Conservation (phyloP, 2,113 vertebrate genomes). For the Ariopsis seemanni region DNA sequence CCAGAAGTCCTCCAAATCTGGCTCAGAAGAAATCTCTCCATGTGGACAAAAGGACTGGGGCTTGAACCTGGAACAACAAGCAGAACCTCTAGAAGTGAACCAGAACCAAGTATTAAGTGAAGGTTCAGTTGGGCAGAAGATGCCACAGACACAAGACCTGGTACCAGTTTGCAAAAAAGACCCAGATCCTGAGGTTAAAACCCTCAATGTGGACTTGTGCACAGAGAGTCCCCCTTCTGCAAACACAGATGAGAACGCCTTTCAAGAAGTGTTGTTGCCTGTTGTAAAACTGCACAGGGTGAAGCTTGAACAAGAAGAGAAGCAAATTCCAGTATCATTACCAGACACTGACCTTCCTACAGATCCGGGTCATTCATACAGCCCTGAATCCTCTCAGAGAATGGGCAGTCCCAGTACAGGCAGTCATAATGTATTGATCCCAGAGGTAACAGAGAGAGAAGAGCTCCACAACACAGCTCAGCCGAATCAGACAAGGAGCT, state of each 20-base stretch:
- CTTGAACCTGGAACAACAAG: conserved; percentile 23
- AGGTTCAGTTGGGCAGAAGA: neutral
- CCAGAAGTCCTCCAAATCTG: neutral
- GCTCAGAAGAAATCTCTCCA: conserved; percentile 25
- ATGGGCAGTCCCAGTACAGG: conserved; percentile 14
- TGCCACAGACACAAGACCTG: conserved; percentile 15
- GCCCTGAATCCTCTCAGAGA: conserved; percentile 2
- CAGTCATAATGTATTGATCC: neutral
- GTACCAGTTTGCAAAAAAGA: conserved; percentile 33
- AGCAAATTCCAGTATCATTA: conserved; percentile 38
- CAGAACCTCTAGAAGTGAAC: conserved; percentile 34
- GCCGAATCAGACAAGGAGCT: neutral
- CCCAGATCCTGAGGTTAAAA: conserved; percentile 14
- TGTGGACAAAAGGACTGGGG: conserved; percentile 40
- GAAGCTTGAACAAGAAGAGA: conserved; percentile 64
- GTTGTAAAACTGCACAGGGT: conserved; percentile 36
- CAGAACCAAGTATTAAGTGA: neutral
- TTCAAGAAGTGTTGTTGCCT: conserved; percentile 3
- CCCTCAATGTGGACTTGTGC: neutral
- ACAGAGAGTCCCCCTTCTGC: neutral
- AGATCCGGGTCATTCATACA: neutral
- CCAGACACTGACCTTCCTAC: conserved; percentile 29
- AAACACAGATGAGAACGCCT: neutral
- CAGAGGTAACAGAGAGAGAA: neutral
- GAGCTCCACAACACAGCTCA: neutral